Evolutionary conservation across 2,888 invertebrate genomes (phyloP), one percentile per base, ranked within the genome.

Genomic region (Lepidonotus clava): DNA sequence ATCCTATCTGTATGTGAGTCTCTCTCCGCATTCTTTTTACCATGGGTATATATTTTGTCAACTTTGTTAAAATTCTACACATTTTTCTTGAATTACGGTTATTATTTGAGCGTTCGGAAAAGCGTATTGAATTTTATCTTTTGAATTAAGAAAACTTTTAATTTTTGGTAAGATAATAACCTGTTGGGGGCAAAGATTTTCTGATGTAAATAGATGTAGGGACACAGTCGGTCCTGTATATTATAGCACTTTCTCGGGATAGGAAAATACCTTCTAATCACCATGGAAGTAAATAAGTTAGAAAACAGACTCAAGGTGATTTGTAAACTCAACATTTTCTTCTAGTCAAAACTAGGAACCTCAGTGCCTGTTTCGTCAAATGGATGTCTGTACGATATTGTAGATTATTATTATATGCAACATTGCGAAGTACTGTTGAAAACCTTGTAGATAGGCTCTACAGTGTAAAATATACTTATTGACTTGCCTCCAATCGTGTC

Each of bases 261-360:
- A 61, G 61, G 61, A 61, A 61, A 61, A 28, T 61, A 61, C 28
- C 61, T 11, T n/a, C n/a, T n/a, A n/a, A 28, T 61, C 24, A 24
- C 61, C 14, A 61, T 61, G 61, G 61, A 11, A 61, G 61, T 11
- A 61, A 28, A 61, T n/a, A 61, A 1, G 24, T 56, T 53, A 53
- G 53, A 53, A 53, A n/a, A 53, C 11, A 32, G 28, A 28, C 61
- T 32, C 61, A 28, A 1, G 24, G 61, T 61, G 61, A 61, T 61
- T 61, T 61, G 28, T 28, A 61, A 61, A 61, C 24, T 61, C 28
- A 61, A n/a, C n/a, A n/a, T n/a, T n/a, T n/a, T 28, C 61, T 61
- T 61, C 61, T 61, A 61, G 61, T 61, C 61, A 61, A 61, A 61
- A 61, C 61, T 61, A 61, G 61, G 61, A 61, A 61, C 61, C 61